Evolutionary conservation across 2,888 invertebrate species (phyloP).

Genomic region (Drymonia ruficornis): DNA sequence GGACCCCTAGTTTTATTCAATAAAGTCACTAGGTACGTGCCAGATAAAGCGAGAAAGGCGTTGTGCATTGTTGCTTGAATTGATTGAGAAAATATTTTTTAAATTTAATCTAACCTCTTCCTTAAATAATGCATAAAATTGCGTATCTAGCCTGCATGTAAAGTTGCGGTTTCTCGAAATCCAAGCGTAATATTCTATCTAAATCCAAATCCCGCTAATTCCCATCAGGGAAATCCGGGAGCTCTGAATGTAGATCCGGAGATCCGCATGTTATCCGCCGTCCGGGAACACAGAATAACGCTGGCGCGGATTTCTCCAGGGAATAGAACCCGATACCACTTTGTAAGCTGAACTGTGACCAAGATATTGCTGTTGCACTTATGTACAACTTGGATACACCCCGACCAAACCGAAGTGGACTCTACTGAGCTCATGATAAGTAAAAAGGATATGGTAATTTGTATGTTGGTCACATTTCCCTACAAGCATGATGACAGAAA

Average conservation of each 20-base stretch:
- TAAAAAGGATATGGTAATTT: neutral
- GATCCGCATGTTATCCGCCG: conserved; percentile 1
- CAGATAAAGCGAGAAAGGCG: too few species aligned
- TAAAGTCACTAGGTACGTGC: too few species aligned
- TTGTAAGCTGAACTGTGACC: neutral
- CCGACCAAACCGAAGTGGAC: neutral
- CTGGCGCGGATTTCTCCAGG: neutral
- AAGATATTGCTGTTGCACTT: conserved; percentile 3
- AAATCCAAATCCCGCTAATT: conserved; percentile 3
- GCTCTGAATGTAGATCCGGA: neutral
- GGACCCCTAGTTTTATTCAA: too few species aligned
- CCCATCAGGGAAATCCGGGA: conserved; percentile 1
- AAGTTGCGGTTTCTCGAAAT: too few species aligned
- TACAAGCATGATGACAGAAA: neutral
- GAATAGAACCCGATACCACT: conserved; percentile 2
- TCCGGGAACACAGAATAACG: neutral
- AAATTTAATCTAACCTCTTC: too few species aligned
- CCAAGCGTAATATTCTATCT: neutral
- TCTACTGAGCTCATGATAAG: neutral
- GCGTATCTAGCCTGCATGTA: too few species aligned
- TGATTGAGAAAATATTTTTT: too few species aligned
- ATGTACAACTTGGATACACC: neutral
- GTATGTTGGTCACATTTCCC: neutral
- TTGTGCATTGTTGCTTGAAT: too few species aligned
- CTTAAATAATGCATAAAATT: too few species aligned